phyloP scores from a whole-genome alignment of 2,888 invertebrate species.

The Yponomeuta evonymella region DNA sequence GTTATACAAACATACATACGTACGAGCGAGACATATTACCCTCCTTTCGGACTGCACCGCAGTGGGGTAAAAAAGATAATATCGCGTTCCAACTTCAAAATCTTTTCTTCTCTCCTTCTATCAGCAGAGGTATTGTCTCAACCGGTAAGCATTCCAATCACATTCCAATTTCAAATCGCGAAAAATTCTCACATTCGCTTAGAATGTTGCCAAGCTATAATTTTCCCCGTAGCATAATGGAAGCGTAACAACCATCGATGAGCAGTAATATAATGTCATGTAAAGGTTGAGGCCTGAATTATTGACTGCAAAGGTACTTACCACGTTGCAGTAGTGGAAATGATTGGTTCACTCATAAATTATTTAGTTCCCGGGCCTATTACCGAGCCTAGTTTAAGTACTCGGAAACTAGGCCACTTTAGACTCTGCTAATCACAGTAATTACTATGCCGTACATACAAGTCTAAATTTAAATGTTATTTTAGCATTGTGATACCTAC shows the following conservation, averaged over 20 bases:
- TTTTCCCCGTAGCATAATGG: constrained; percentile 26
- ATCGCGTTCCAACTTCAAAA: too few relatives aligned
- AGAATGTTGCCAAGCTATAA: neutral
- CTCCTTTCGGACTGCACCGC: too few relatives aligned
- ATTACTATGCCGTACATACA: neutral
- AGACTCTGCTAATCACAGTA: neutral
- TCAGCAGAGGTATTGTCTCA: too few relatives aligned
- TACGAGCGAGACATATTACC: too few relatives aligned
- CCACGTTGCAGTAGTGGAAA: constrained; percentile 8
- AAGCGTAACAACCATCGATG: constrained; percentile 39
- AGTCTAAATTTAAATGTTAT: too few relatives aligned
- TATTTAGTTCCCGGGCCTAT: neutral
- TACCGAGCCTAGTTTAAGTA: neutral
- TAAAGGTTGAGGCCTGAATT: constrained; percentile 44
- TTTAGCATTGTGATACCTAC: too few relatives aligned
- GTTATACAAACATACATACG: too few relatives aligned
- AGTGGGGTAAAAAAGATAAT: too few relatives aligned
- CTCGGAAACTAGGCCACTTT: neutral
- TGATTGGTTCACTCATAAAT: constrained; percentile 3
- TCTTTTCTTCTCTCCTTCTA: too few relatives aligned
- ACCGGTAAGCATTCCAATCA: neutral
- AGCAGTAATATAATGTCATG: constrained; percentile 35
- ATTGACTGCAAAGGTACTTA: constrained; percentile 32
- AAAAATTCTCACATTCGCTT: neutral
- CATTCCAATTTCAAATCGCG: neutral